Percentiles rank a stretch among this genome's conserved stretches.
Evolutionary conservation across 2,888 invertebrate species (phyloP).

Genomic region (Megalurothrips usitatus): DNA sequence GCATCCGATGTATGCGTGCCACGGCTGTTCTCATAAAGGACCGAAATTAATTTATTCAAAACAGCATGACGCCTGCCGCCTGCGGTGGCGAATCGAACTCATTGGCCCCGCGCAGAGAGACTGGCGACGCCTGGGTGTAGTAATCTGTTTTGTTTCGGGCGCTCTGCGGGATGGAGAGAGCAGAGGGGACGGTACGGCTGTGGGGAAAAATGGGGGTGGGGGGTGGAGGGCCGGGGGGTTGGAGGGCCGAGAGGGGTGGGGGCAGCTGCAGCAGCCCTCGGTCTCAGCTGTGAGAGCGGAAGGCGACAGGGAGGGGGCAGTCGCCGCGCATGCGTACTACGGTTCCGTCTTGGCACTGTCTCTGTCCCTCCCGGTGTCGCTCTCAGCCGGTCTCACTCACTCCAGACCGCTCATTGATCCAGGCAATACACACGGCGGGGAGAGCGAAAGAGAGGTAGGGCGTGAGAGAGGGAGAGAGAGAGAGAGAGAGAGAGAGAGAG

Average conservation of each 20-base stretch:
- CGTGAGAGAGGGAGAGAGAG: too few species aligned
- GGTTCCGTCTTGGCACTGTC: background rate
- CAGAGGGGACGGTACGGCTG: too few species aligned
- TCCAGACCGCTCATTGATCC: constrained; percentile 22
- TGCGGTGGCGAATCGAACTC: background rate
- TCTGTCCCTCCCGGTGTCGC: background rate
- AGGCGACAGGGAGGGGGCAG: background rate
- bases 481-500: too few species aligned
- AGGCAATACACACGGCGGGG: constrained; percentile 11
- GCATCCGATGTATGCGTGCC: too few species aligned
- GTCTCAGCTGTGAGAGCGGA: constrained; percentile 7
- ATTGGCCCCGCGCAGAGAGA: background rate
- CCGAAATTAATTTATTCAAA: too few species aligned
- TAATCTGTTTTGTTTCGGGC: constrained; percentile 23
- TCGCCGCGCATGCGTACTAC: background rate
- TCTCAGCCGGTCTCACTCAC: background rate
- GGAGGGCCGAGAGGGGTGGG: background rate
- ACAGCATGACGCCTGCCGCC: too few species aligned
- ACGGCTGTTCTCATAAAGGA: too few species aligned
- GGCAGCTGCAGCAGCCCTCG: constrained; percentile 5
- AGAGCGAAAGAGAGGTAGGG: too few species aligned
- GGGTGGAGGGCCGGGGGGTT: background rate
- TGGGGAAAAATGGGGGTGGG: too few species aligned
- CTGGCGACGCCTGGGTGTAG: background rate
- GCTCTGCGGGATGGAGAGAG: background rate